Evolutionary conservation across 2,797 vertebrate genomes (phyloP), one percentile per base, ranked within the genome.

Genomic region (Bryconaethiops microstoma): DNA sequence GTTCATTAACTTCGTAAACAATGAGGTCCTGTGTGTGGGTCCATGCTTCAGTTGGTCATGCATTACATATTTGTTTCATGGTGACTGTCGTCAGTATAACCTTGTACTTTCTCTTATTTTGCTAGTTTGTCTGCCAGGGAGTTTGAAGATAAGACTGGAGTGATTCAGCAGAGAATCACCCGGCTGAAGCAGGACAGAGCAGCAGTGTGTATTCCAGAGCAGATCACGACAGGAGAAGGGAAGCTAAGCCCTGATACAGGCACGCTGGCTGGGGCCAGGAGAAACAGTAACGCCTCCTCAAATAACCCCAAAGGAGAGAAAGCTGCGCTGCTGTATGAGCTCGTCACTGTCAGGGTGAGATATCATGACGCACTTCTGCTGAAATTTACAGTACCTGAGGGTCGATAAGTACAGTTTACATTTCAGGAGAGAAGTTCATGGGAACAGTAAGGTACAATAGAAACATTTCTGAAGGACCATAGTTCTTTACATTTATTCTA

Each of bases 321-420:
- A 89, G 83, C 85, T 0, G 92, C 92, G 25, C 89, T 96, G 83
- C 91, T 96, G 84, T 91, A 88, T 83, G 95, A 96, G 19, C 85
- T 97, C 63, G 88, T 90, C 17, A 89, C 86, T 59, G 93, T 95
- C 83, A 94, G 95, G 95, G 97, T 98, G 91, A n/a, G 91, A 68
- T 9, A 54, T 68, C 6, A 12, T 45, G 10, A 71, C 50, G n/a
- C 48, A 39, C 8, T 75, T 23, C 48, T 42, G 2, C 13, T 57
- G 0, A 80, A 40, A 67, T 45, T 16, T 65, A 35, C 35, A 35
- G 35, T 35, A 8, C 39, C 25, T 63, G 8, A 54, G 13, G 39
- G 16, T 39, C n/a, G 16, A 54, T 62, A 7, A 59, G 4, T 57
- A 45, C 10, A 54, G n/a, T 64, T 63, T 63, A 75, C 4, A 17